Evolutionary conservation across 2,888 invertebrate species (phyloP).

Genomic region (Chymomyza amoena): DNA sequence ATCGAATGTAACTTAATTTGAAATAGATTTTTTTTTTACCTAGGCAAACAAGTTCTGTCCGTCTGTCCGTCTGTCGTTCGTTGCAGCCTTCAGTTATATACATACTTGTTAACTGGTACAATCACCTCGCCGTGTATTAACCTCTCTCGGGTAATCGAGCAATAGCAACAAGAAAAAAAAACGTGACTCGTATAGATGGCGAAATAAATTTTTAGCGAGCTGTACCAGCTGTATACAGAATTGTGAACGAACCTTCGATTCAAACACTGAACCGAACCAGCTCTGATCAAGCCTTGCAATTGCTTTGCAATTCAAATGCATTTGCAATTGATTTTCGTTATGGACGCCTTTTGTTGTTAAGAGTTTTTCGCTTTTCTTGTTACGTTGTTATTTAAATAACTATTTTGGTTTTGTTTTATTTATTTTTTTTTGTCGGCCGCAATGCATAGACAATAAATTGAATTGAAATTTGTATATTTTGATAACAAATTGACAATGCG

Average conservation of each 20-base stretch:
- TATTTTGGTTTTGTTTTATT: background rate
- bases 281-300: conserved; percentile 12
- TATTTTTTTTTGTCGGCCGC: background rate
- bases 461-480: conserved; percentile 41
- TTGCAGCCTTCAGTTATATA: conserved; percentile 66
- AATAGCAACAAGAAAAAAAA: conserved; percentile 28
- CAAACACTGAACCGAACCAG: background rate
- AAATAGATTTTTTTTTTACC: conserved; percentile 50
- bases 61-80: conserved; percentile 7
- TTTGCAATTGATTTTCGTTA: conserved; percentile 9
- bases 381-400: conserved; percentile 4
- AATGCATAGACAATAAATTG: background rate
- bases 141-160: background rate
- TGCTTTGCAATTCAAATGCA: conserved; percentile 24
- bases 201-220: conserved; percentile 10
- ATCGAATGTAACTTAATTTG: conserved; percentile 65
- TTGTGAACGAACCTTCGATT: conserved; percentile 34
- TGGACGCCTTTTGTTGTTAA: background rate
- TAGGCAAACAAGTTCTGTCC: background rate
- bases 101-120: conserved; percentile 68
- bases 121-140: conserved; percentile 50
- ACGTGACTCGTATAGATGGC: conserved; percentile 56
- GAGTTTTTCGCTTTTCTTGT: background rate
- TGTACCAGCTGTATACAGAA: conserved; percentile 52
- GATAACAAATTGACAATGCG: conserved; percentile 40